Conservation (phyloP, 2,888 invertebrate species). For the Pterostichus niger region DNA sequence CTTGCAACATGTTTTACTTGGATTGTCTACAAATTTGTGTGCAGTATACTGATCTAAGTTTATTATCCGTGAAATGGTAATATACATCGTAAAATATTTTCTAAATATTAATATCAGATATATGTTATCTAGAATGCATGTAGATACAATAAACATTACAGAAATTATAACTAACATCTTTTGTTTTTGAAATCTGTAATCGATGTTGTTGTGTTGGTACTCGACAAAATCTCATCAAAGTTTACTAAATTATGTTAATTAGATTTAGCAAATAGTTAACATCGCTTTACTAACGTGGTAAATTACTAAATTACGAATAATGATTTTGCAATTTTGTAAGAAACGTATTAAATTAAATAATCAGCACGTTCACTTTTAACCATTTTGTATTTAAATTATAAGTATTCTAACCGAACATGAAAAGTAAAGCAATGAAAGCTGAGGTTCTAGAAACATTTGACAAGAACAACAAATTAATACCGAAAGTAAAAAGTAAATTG, state of each 20-base stretch:
- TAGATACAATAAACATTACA: too few species aligned
- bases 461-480: conserved; percentile 44
- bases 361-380: not conserved
- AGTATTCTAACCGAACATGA: not conserved
- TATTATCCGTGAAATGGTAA: not conserved
- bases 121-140: too few species aligned
- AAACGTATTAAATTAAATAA: too few species aligned
- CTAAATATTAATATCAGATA: too few species aligned
- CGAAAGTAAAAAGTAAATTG: conserved; percentile 51
- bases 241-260: conserved; percentile 40
- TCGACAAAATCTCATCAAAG: conserved; percentile 23
- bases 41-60: conserved; percentile 6
- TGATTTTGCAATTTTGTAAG: not conserved
- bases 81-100: too few species aligned
- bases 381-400: not conserved
- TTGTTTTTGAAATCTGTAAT: too few species aligned
- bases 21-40: conserved; percentile 48
- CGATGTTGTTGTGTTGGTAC: not conserved
- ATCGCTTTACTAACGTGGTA: conserved; percentile 5
- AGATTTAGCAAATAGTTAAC: conserved; percentile 39
- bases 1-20: conserved; percentile 23
- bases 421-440: conserved; percentile 17
- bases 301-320: conserved; percentile 10
- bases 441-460: conserved; percentile 32
- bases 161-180: too few species aligned